Conservation (phyloP, 2,888 invertebrate genomes). For the Andrena camellia region DNA sequence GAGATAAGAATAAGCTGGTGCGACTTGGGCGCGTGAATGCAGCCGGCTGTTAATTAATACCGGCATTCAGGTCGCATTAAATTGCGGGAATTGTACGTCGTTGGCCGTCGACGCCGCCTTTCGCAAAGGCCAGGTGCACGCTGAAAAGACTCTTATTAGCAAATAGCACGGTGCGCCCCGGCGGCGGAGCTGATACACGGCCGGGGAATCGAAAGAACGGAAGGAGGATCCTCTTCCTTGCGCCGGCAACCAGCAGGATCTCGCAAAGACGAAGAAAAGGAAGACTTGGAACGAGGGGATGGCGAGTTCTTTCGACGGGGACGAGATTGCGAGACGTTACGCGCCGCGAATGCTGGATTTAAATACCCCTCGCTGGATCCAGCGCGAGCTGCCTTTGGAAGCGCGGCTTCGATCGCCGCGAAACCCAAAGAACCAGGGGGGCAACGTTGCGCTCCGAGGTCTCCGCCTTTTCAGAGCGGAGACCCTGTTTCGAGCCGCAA, state of each 20-base stretch:
- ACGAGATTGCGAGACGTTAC: constrained; percentile 59
- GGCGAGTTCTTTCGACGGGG: constrained; percentile 50
- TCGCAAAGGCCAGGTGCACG: constrained; percentile 72
- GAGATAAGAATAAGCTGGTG: constrained; percentile 68
- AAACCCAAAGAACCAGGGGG: background rate
- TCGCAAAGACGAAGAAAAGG: constrained; percentile 36
- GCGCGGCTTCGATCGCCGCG: constrained; percentile 28
- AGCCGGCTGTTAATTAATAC: constrained; percentile 78
- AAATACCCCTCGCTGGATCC: constrained; percentile 52
- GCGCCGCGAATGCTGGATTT: constrained; percentile 46
- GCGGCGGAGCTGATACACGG: constrained; percentile 55
- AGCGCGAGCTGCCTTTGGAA: constrained; percentile 27
- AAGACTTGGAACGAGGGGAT: constrained; percentile 10
- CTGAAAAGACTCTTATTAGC: constrained; percentile 77
- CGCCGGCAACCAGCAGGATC: constrained; percentile 41
- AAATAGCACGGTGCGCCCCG: constrained; percentile 64
- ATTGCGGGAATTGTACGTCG: constrained; percentile 75
- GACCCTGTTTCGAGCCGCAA: background rate
- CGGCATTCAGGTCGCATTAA: constrained; percentile 77
- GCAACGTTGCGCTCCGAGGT: background rate
- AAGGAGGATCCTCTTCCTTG: constrained; percentile 51
- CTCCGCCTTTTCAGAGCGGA: background rate
- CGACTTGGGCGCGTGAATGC: constrained; percentile 69
- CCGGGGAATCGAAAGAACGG: constrained; percentile 46
- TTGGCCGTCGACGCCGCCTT: constrained; percentile 61